Evolutionary conservation across 2,113 vertebrate species (phyloP), one percentile per base, ranked within the genome.

Genomic region (Natator depressus): DNA sequence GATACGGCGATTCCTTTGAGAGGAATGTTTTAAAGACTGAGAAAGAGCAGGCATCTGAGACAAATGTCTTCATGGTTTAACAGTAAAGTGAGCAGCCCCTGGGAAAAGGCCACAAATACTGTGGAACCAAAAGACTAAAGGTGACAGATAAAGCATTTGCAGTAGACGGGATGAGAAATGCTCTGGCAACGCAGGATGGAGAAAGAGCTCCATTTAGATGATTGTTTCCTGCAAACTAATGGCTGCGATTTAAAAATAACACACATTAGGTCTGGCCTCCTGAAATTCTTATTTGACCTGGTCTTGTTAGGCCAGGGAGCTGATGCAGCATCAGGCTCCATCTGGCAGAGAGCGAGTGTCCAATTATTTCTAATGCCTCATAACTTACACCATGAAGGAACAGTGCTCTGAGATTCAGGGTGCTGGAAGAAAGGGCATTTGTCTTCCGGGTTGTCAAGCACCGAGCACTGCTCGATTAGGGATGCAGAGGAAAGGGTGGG

Each of bases 331-430:
- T 84, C 49, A 90, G 88, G 83, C 82, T 92, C 65, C 80, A 89
- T 80, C 94, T 96, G 91, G 90, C 94, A 82, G 55, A 93, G 84
- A 91, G 94, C 95, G 92, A 93, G 89, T 53, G 90, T 82, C 88
- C 92, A 93, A 80, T 96, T 95, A 95, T 95, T 89, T 82, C 84
- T 95, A 94, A 93, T 87, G 93, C 92, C 35, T 98, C 90, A 59
- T 95, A 78, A 95, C 95, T 96, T 93, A 57, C 91, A 86, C 91
- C 31, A 0, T 91, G 95, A 91, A 91, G 89, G 88, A 91, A 49
- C n/a, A 54, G 24, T 22, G 49, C 82, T 72, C 85, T 27, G 89
- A 49, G 75, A 80, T 42, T 62, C 76, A 50, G 35, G 94, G 7
- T 91, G 88, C 80, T 62, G 54, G 76, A 93, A 84, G 76, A 46